phyloP scores from a whole-genome alignment of 1,140 invertebrate genomes.

The Drosophila kepulauana region DNA sequence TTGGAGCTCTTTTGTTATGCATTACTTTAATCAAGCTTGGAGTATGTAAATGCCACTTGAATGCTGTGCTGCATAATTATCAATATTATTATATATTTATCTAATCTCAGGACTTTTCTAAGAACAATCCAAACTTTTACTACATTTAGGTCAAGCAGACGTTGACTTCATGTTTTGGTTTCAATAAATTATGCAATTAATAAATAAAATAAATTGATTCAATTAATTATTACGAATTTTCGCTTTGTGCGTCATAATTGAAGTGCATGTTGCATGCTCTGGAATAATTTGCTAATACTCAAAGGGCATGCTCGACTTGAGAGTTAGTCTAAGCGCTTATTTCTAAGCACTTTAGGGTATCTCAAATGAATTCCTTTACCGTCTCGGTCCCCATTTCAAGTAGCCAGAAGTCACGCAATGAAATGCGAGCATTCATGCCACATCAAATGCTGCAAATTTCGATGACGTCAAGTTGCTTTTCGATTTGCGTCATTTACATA shows the following conservation, averaged over 20 bases:
- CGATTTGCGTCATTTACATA: conserved; percentile 33
- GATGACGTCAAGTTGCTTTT: conserved; percentile 34
- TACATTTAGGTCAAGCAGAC: conserved; percentile 46
- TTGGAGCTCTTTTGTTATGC: not conserved
- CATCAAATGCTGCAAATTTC: conserved; percentile 7
- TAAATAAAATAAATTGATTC: not conserved
- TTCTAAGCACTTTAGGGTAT: no score
- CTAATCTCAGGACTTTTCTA: conserved; percentile 51
- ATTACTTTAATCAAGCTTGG: conserved; percentile 26
- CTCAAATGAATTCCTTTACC: no score
- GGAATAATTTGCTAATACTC: not conserved
- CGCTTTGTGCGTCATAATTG: conserved; percentile 1
- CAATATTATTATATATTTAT: not conserved
- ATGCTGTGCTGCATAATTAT: not conserved
- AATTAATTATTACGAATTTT: conserved; percentile 2
- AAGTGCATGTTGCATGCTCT: not conserved
- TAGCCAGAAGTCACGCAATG: conserved; percentile 17
- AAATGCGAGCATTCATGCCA: conserved; percentile 8
- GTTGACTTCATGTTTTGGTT: no score
- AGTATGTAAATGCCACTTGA: conserved; percentile 25
- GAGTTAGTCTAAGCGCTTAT: no score
- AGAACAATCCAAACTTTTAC: conserved; percentile 49
- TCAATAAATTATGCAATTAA: not conserved
- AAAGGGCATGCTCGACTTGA: not conserved
- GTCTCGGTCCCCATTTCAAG: not conserved